Percentiles rank a stretch among this genome's conserved stretches.
These are phyloP conservation scores for Drosophila kepulauana DNA, from an alignment of 1,140 invertebrate genomes.

Conservation along the genomic window DNA sequence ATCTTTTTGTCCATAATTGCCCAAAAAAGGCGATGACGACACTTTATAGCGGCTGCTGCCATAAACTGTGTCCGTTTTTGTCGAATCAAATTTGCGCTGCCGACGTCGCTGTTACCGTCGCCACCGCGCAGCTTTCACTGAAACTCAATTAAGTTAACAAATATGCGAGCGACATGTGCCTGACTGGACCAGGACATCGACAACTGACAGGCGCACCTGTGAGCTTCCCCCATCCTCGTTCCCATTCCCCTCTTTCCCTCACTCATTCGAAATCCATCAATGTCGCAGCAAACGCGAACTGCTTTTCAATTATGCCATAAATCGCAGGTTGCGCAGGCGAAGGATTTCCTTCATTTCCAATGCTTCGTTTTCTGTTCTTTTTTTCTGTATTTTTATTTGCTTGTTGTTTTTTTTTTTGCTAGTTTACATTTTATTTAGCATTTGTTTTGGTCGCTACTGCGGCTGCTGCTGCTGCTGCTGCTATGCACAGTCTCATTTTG, in stretches of 20 bases:
- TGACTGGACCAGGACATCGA: constrained; percentile 18
- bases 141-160: constrained; percentile 63
- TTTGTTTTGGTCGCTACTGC: constrained; percentile 52
- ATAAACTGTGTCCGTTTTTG: constrained; percentile 22
- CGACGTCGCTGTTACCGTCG: background rate
- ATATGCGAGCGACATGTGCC: constrained; percentile 21
- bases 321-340: constrained; percentile 14
- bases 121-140: constrained; percentile 46
- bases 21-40: constrained; percentile 56
- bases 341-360: constrained; percentile 38
- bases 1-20: constrained; percentile 32
- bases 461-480: background rate
- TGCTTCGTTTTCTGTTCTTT: constrained; percentile 14
- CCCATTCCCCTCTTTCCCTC: background rate
- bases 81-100: constrained; percentile 23
- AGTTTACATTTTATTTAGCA: constrained; percentile 42
- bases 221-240: background rate
- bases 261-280: constrained; percentile 40
- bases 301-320: constrained; percentile 47
- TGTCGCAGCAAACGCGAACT: constrained; percentile 29
- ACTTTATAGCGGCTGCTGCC: constrained; percentile 31
- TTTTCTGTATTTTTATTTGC: constrained; percentile 14
- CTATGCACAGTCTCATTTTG: constrained; percentile 57
- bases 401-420: constrained; percentile 43
- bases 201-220: constrained; percentile 41